These are phyloP conservation scores for Acanthosoma haemorrhoidale DNA, from an alignment of 2,888 invertebrate species.

Conservation along the genomic window DNA sequence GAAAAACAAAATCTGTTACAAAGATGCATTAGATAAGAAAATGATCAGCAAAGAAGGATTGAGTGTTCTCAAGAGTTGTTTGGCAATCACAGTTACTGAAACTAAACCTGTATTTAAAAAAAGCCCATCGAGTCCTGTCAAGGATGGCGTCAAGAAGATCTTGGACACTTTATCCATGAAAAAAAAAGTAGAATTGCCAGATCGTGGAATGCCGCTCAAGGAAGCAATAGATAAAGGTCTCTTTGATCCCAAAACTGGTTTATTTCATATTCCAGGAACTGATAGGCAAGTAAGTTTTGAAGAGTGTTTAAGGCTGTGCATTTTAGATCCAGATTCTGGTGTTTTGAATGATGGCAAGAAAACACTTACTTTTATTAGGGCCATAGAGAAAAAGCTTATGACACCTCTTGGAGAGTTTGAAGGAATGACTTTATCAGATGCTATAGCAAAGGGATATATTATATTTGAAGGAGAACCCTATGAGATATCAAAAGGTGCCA, in stretches of 20 bases:
- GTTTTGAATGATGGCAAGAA: conserved; percentile 73
- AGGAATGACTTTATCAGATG: conserved; percentile 66
- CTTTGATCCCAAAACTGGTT: conserved; percentile 76
- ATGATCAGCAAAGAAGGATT: conserved; percentile 84
- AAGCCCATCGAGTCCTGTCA: conserved; percentile 28
- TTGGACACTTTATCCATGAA: conserved; percentile 47
- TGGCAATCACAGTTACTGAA: conserved; percentile 76
- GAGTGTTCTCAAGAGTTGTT: conserved; percentile 71
- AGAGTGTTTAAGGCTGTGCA: conserved; percentile 78
- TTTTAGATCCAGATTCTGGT: conserved; percentile 80
- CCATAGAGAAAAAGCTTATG: conserved; percentile 71
- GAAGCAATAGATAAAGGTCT: conserved; percentile 77
- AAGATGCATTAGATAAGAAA: conserved; percentile 78
- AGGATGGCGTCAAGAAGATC: conserved; percentile 36
- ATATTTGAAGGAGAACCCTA: conserved; percentile 59
- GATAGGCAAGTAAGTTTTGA: conserved; percentile 77
- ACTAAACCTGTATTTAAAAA: neutral
- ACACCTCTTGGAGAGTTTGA: conserved; percentile 72
- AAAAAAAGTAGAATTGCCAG: conserved; percentile 71
- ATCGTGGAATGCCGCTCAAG: conserved; percentile 73
- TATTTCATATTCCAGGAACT: conserved; percentile 80
- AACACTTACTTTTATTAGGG: conserved; percentile 61
- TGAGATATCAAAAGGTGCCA: conserved; percentile 65
- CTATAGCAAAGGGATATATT: conserved; percentile 61
- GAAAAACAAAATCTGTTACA: conserved; percentile 68